Evolutionary conservation across 1,140 invertebrate genomes (phyloP), one percentile per base, ranked within the genome.

Genomic region (Drosophila virilis): DNA sequence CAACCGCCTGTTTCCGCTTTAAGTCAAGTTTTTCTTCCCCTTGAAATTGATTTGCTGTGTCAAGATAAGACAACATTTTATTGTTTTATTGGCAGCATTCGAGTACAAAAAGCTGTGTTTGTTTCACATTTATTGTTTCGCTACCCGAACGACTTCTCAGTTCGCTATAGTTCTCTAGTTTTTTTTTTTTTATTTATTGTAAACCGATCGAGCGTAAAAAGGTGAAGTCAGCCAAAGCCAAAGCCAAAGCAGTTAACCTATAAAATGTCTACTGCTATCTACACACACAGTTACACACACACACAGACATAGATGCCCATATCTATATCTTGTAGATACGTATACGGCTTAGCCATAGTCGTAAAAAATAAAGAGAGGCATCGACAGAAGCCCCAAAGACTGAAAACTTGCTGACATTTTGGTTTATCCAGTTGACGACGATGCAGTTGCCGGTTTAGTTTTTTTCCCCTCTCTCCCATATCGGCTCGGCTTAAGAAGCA

Each of bases 221-320:
- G 79, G 68, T 86, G 67, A 86, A 86, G 83, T 83, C 83, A 86
- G 79, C 83, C 81, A 84, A 84, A 84, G 66, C 83, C 81, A 84
- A 84, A 84, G 66, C 55, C 54, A 80, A 73, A 76, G 76, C 66
- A 80, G 83, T 83, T 84, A 89, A 86, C 80, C 84, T 77, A 89
- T 89, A 88, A 82, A 82, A 68, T 40, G 22, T 57, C 69, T 65
- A 70, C 40, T 43, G 37, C 38, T 45, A 68, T 73, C 62, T 38
- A 68, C 54, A 32, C 38, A 55, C 64, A 67, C 37, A 37, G 37
- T 74, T 48, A 68, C 15, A 51, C 59, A 51, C 43, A 59, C 17
- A 46, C n/a, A 59, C 17, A 46, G n/a, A 43, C 48, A 54, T 45
- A 59, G 10, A 62, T 60, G 72, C 37, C 48, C 22, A 40, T 57